phyloP scores from a whole-genome alignment of 2,113 vertebrate genomes.

The Xerus inauris region DNA sequence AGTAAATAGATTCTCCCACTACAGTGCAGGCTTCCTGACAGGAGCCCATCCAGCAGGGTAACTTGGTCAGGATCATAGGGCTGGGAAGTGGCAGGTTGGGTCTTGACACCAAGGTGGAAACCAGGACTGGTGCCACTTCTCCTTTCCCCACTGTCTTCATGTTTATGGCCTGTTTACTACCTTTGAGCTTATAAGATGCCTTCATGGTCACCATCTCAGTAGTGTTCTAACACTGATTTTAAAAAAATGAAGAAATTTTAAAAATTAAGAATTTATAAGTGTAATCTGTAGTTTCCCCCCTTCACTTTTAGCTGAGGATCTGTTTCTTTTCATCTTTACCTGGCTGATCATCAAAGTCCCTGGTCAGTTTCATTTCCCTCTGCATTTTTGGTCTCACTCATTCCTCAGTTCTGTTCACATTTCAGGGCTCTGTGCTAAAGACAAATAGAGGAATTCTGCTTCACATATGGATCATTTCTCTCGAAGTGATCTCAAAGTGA shows the following conservation, averaged over 20 bases:
- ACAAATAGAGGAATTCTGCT: neutral
- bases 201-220: neutral
- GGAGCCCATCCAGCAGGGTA: neutral
- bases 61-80: neutral
- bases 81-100: neutral
- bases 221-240: neutral
- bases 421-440: neutral
- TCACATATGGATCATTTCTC: neutral
- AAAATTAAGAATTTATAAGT: neutral
- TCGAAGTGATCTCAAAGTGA: neutral
- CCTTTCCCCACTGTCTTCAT: neutral
- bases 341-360: neutral
- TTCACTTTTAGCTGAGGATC: neutral
- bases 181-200: neutral
- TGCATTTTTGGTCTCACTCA: conserved; percentile 1
- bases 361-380: neutral
- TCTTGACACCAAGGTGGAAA: neutral
- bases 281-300: neutral
- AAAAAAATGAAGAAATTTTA: neutral
- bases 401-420: neutral
- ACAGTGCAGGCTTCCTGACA: neutral
- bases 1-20: neutral
- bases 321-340: neutral
- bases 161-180: neutral
- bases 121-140: accelerated